Evolutionary conservation across 2,888 invertebrate species (phyloP).

Genomic region (Melieria crassipennis): DNA sequence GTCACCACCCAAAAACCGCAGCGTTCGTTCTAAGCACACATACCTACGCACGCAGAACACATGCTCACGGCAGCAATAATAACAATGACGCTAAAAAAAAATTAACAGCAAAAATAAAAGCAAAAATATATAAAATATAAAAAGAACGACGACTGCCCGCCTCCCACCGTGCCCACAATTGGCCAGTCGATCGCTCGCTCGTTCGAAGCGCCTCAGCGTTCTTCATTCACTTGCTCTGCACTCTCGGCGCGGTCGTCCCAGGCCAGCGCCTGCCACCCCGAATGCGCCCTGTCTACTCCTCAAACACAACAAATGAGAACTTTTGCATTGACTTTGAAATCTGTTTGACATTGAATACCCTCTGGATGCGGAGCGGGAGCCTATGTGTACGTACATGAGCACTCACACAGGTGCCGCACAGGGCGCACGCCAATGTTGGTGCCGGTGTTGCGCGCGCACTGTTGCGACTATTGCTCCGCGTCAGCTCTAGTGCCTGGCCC

Average conservation of each 20-base stretch:
- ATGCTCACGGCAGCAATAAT: constrained; percentile 16
- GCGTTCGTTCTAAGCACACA: constrained; percentile 19
- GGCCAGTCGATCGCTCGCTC: neutral
- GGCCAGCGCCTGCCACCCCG: neutral
- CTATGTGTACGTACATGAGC: constrained; percentile 29
- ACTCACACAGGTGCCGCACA: constrained; percentile 3
- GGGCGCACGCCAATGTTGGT: no score
- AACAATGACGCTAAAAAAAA: neutral
- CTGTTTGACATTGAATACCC: constrained; percentile 54
- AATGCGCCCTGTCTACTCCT: constrained; percentile 4
- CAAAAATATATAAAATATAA: no score
- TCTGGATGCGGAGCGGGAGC: constrained; percentile 15
- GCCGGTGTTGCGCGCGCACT: no score
- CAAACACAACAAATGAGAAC: constrained; percentile 20
- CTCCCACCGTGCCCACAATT: constrained; percentile 29
- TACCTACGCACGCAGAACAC: constrained; percentile 4
- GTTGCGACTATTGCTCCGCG: no score
- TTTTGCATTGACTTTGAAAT: constrained; percentile 62
- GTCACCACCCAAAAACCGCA: neutral
- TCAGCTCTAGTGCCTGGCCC: no score
- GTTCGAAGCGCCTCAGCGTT: constrained; percentile 7
- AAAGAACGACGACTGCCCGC: no score
- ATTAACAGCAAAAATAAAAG: no score
- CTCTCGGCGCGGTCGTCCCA: constrained; percentile 8
- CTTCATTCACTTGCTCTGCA: constrained; percentile 6